A percentile compares a stretch with the other conserved stretches of the same genome.
phyloP scores from a whole-genome alignment of 2,797 vertebrate genomes.

The Tiaroga cobitis region DNA sequence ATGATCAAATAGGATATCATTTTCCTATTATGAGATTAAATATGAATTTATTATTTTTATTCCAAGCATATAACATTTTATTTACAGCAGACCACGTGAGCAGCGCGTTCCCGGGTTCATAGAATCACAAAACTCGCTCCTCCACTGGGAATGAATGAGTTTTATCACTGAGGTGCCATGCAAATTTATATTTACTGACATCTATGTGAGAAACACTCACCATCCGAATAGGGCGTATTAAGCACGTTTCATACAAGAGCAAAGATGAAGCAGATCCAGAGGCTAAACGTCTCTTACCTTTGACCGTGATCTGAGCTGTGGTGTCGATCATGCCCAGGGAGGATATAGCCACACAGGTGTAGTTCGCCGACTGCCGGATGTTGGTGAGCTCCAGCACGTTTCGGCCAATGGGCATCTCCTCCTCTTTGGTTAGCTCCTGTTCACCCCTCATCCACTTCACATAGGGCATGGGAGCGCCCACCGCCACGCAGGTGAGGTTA shows the following conservation, averaged over 20 bases:
- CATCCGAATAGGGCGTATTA: neutral
- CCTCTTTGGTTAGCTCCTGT: slow-evolving; percentile 90
- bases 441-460: slow-evolving; percentile 93
- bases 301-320: slow-evolving; percentile 92
- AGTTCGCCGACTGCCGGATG: slow-evolving; percentile 91
- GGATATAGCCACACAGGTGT: slow-evolving; percentile 96
- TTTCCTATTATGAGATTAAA: no score
- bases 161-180: no score
- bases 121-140: no score
- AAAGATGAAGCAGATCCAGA: neutral
- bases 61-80: no score
- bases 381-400: slow-evolving; percentile 93
- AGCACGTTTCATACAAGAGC: neutral
- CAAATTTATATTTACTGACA: no score
- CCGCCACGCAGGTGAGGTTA: slow-evolving; percentile 96
- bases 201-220: no score
- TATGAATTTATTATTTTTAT: no score
- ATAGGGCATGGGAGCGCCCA: slow-evolving; percentile 95
- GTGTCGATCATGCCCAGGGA: slow-evolving; percentile 95
- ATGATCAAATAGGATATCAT: no score
- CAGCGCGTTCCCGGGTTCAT: no score
- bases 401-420: slow-evolving; percentile 93
- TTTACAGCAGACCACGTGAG: no score
- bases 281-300: slow-evolving; percentile 82
- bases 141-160: no score